phyloP scores from a whole-genome alignment of 2,888 invertebrate species.

The Lissonota sp. region DNA sequence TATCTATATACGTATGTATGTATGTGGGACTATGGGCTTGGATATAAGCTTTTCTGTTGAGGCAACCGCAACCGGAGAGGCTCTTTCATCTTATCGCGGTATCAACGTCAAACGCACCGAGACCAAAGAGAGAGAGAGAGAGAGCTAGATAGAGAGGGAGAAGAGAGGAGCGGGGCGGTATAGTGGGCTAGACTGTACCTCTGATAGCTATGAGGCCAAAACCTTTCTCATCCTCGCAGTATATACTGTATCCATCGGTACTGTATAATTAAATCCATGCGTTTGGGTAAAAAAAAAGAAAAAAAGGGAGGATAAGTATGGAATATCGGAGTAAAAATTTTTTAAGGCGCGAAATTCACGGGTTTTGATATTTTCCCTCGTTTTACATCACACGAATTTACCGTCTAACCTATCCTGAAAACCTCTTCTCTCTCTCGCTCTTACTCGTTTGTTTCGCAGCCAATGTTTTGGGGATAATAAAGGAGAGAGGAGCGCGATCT shows the following conservation, averaged over 20 bases:
- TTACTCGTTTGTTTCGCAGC: constrained; percentile 40
- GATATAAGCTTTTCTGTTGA: constrained; percentile 78
- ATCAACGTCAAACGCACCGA: constrained; percentile 84
- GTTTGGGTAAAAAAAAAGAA: neutral
- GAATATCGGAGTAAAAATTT: neutral
- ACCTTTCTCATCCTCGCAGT: constrained; percentile 78
- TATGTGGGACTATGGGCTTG: constrained; percentile 76
- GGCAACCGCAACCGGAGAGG: constrained; percentile 68
- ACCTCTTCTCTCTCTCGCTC: constrained; percentile 11
- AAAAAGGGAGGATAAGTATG: constrained; percentile 17
- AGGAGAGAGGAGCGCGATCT: constrained; percentile 55
- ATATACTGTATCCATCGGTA: constrained; percentile 14
- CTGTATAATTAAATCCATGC: neutral
- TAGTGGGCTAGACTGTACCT: constrained; percentile 38
- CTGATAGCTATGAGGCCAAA: constrained; percentile 73
- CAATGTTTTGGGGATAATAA: constrained; percentile 65
- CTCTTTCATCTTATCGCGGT: constrained; percentile 84
- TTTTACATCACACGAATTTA: constrained; percentile 33
- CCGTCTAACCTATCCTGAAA: constrained; percentile 60
- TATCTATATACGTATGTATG: neutral
- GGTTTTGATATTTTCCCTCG: constrained; percentile 28
- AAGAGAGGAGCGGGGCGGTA: no score
- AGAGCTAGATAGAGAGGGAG: no score
- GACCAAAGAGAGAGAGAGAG: constrained; percentile 66
- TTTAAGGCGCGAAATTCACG: neutral